Conservation (phyloP, 2,888 invertebrate genomes). For the Sylvicola cinctus region DNA sequence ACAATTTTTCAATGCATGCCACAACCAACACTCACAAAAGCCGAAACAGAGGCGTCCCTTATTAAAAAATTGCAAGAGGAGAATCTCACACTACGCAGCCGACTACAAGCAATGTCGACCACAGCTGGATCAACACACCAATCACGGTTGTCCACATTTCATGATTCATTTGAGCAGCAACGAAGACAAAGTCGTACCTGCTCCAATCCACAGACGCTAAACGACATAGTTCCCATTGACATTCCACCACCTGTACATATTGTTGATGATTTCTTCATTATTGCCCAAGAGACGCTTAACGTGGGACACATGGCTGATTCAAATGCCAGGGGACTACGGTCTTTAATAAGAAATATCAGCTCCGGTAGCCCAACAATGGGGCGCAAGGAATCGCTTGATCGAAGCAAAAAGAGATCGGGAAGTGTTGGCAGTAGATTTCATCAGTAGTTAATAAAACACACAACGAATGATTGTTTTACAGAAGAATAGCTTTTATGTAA, state of each 20-base stretch:
- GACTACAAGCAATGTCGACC: conserved; percentile 26
- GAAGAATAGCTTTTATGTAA: too few species aligned
- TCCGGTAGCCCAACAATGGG: conserved; percentile 62
- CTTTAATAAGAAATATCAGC: conserved; percentile 63
- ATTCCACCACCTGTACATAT: conserved; percentile 56
- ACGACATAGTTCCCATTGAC: conserved; percentile 40
- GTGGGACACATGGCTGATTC: conserved; percentile 23
- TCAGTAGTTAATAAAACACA: too few species aligned
- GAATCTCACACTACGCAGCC: conserved; percentile 45
- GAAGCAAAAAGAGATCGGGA: conserved; percentile 21
- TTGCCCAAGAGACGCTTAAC: conserved; percentile 48
- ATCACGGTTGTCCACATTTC: conserved; percentile 6
- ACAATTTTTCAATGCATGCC: conserved; percentile 76
- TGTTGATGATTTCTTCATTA: conserved; percentile 80
- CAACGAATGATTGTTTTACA: too few species aligned
- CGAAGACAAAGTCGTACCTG: conserved; percentile 4
- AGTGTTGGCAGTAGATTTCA: conserved; percentile 12
- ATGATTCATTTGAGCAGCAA: conserved; percentile 19
- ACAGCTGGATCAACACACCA: conserved; percentile 5
- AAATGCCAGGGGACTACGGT: conserved; percentile 57
- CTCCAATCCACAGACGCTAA: conserved; percentile 23
- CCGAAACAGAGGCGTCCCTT: conserved; percentile 65
- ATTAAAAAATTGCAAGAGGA: conserved; percentile 70
- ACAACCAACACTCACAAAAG: conserved; percentile 63
- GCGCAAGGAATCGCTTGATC: conserved; percentile 31